A percentile compares a stretch with the other conserved stretches of the same genome.
Conservation (phyloP, 2,113 vertebrate species). For the Cochlearius cochlearius region DNA sequence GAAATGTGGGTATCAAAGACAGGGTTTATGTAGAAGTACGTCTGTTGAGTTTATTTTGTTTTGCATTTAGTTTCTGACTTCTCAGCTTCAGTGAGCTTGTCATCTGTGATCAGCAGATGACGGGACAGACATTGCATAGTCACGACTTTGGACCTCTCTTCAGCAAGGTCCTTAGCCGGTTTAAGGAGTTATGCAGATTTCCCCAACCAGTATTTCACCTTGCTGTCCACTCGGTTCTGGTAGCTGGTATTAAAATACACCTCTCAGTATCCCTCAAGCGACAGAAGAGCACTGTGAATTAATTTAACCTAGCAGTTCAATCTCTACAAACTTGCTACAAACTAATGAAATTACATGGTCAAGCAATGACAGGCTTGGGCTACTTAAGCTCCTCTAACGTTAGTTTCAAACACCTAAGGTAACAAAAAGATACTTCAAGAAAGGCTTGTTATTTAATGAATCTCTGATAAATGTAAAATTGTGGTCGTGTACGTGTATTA, state of each 20-base stretch:
- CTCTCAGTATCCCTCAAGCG: slow-evolving; percentile 12
- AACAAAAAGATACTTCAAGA: neutral
- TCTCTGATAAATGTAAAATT: neutral
- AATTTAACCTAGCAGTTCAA: slow-evolving; percentile 32
- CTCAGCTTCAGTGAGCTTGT: neutral
- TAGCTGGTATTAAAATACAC: neutral
- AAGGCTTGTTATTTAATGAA: neutral
- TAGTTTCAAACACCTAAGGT: neutral
- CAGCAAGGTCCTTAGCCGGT: neutral
- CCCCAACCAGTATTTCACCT: neutral
- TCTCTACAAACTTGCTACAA: slow-evolving; percentile 8
- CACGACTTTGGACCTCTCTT: neutral
- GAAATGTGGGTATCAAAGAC: neutral
- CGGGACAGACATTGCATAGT: fast-evolving
- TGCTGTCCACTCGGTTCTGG: slow-evolving; percentile 19
- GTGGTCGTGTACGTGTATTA: neutral
- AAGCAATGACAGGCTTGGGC: neutral
- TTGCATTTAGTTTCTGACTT: neutral
- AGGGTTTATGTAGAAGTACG: neutral
- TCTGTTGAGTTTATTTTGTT: neutral
- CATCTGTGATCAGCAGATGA: neutral
- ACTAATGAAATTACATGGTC: slow-evolving; percentile 53
- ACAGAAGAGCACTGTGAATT: slow-evolving; percentile 36
- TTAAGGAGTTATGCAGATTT: neutral
- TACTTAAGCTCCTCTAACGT: neutral